phyloP scores from a whole-genome alignment of 2,888 invertebrate genomes.

The Synanthedon andrenaeformis region DNA sequence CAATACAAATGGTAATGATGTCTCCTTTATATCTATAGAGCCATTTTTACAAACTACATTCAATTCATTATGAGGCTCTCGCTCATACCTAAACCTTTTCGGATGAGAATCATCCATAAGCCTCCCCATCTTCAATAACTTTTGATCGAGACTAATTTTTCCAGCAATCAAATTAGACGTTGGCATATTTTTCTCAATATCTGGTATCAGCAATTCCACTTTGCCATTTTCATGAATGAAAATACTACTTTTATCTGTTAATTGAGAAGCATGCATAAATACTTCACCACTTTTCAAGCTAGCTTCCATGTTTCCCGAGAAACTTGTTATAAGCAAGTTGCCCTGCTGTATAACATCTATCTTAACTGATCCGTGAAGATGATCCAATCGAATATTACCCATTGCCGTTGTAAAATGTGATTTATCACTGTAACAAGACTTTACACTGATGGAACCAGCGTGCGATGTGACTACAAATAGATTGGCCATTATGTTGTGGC shows the following conservation, averaged over 20 bases:
- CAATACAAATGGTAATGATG: conserved; percentile 40
- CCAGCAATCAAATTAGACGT: conserved; percentile 63
- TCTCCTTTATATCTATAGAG: conserved; percentile 57
- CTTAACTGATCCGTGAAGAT: conserved; percentile 47
- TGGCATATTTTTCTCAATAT: conserved; percentile 52
- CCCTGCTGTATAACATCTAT: conserved; percentile 63
- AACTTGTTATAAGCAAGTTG: conserved; percentile 54
- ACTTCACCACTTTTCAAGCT: conserved; percentile 62
- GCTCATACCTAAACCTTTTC: conserved; percentile 55
- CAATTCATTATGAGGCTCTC: conserved; percentile 51
- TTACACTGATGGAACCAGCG: conserved; percentile 50
- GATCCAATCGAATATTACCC: conserved; percentile 50
- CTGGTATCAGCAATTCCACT: conserved; percentile 52
- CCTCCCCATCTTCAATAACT: conserved; percentile 52
- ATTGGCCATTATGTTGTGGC: conserved; percentile 59
- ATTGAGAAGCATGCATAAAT: conserved; percentile 52
- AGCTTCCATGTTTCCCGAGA: conserved; percentile 55
- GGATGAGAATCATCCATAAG: conserved; percentile 63
- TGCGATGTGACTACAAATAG: conserved; percentile 45
- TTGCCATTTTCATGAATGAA: conserved; percentile 66
- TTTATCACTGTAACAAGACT: conserved; percentile 60
- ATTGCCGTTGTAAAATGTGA: conserved; percentile 60
- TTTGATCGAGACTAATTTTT: conserved; percentile 58
- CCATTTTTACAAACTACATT: conserved; percentile 67
- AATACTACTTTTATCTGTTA: conserved; percentile 58